Evolutionary conservation across 2,888 invertebrate species (phyloP), one percentile per base, ranked within the genome.

Genomic region (Cantharis rustica): DNA sequence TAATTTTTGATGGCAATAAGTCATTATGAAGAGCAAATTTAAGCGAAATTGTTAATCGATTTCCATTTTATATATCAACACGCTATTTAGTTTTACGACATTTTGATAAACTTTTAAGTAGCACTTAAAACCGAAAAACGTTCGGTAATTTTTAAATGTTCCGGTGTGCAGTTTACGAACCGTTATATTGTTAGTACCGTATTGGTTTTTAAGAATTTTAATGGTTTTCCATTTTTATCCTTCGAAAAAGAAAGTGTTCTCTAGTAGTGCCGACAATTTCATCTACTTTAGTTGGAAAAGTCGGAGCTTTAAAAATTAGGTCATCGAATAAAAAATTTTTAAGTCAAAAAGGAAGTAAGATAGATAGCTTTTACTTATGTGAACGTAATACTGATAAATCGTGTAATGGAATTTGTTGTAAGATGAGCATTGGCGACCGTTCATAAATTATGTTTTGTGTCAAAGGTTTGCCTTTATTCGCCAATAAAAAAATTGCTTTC

Each of bases 101-200:
- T 72, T 20, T 72, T 75, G 82, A 82, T 82, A 82, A 80, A 79
- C 68, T 76, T 75, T 75, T 79, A 75, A 80, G 81, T 80, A 82
- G 81, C 82, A 82, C 82, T 82, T 82, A 81, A 47, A 82, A 80
- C 73, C 75, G 70, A 75, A 66, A 75, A 80, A 80, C 78, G 79
- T 80, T 79, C 73, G 71, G 79, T 81, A 80, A 79, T 80, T 79
- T 80, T 78, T 78, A 79, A 79, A 79, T 75, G 73, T 75, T 71
- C 75, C 77, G 77, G 72, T 72, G 75, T 73, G 68, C 75, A 75
- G 77, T 75, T 77, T 78, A 78, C 69, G 75, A 75, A 78, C 78
- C 78, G 78, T 75, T 78, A 78, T 75, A 75, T 73, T 78, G 72
- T 76, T 74, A 75, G 78, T 71, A 75, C 72, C 76, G 69, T 79